Percentiles rank a stretch among this genome's conserved stretches.
Evolutionary conservation across 2,888 invertebrate species (phyloP).

Genomic region (Plebejus argus): DNA sequence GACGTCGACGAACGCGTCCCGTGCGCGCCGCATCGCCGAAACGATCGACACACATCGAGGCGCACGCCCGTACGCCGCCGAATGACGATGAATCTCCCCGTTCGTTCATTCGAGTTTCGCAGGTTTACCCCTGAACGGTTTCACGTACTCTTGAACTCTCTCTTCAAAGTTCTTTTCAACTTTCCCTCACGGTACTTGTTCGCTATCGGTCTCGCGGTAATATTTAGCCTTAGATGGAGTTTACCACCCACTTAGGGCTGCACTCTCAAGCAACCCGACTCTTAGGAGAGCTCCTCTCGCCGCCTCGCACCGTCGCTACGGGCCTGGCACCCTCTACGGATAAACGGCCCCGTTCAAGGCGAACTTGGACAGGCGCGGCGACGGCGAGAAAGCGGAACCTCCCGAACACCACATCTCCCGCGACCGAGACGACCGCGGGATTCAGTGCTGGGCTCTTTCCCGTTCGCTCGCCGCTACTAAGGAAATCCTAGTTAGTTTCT

Average conservation of each 20-base stretch:
- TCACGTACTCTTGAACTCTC: slow-evolving; percentile 76
- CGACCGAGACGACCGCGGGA: slow-evolving; percentile 58
- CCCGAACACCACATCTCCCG: slow-evolving; percentile 80
- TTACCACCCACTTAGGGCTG: slow-evolving; percentile 83
- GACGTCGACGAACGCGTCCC: slow-evolving; percentile 47
- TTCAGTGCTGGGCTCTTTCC: slow-evolving; percentile 83
- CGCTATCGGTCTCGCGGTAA: slow-evolving; percentile 83
- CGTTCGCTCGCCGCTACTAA: slow-evolving; percentile 65
- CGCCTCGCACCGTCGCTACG: slow-evolving; percentile 61
- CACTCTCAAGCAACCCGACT: slow-evolving; percentile 83
- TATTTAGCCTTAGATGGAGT: slow-evolving; percentile 82
- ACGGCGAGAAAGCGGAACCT: slow-evolving; percentile 57
- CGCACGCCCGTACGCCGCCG: slow-evolving; percentile 48
- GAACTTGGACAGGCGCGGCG: slow-evolving; percentile 65
- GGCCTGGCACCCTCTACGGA: slow-evolving; percentile 79
- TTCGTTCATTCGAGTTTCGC: slow-evolving; percentile 74
- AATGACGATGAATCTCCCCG: slow-evolving; percentile 64
- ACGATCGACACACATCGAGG: slow-evolving; percentile 43
- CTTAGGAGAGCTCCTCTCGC: slow-evolving; percentile 54
- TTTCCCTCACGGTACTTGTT: slow-evolving; percentile 86
- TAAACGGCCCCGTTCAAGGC: slow-evolving; percentile 74
- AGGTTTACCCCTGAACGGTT: slow-evolving; percentile 78
- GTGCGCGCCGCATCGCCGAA: slow-evolving; percentile 46
- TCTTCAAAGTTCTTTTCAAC: slow-evolving; percentile 86
- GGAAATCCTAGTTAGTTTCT: slow-evolving; percentile 66